A percentile compares a stretch with the other conserved stretches of the same genome.
Conservation (phyloP, 2,888 invertebrate genomes). For the Oligia strigilis region DNA sequence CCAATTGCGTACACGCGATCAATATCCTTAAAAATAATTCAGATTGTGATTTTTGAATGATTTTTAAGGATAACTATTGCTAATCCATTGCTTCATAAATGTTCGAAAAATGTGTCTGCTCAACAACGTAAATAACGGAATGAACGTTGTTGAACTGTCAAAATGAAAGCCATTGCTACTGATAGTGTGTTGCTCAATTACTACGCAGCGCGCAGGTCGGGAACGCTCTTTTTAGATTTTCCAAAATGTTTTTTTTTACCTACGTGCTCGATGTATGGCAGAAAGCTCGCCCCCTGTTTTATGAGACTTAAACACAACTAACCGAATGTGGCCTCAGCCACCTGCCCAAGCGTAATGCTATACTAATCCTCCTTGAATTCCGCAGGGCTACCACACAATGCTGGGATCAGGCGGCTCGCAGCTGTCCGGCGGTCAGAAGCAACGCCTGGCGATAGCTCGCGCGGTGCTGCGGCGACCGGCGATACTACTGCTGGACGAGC, state of each 20-base stretch:
- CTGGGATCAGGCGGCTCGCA: constrained; percentile 95
- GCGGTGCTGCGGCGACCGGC: constrained; percentile 94
- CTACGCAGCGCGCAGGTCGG: too few species aligned
- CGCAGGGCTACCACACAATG: constrained; percentile 93
- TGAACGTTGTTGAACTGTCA: too few species aligned
- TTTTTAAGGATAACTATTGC: too few species aligned
- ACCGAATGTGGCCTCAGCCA: neutral
- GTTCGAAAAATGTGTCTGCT: neutral
- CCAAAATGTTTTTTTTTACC: too few species aligned
- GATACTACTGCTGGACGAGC: constrained; percentile 94
- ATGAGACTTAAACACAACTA: neutral
- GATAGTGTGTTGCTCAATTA: neutral
- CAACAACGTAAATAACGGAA: too few species aligned
- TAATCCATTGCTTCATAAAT: too few species aligned
- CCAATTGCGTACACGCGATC: too few species aligned
- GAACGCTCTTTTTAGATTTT: too few species aligned
- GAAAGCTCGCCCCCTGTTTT: neutral
- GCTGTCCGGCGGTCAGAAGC: constrained; percentile 96
- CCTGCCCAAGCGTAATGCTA: neutral
- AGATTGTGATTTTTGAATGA: too few species aligned
- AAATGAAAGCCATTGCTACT: neutral
- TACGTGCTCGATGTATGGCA: too few species aligned
- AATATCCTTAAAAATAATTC: too few species aligned
- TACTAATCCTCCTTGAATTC: accelerated
- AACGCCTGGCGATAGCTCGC: constrained; percentile 95